Base-by-base conservation (phyloP, 2,888 invertebrate genomes). In the Chrysolina americana region DNA sequence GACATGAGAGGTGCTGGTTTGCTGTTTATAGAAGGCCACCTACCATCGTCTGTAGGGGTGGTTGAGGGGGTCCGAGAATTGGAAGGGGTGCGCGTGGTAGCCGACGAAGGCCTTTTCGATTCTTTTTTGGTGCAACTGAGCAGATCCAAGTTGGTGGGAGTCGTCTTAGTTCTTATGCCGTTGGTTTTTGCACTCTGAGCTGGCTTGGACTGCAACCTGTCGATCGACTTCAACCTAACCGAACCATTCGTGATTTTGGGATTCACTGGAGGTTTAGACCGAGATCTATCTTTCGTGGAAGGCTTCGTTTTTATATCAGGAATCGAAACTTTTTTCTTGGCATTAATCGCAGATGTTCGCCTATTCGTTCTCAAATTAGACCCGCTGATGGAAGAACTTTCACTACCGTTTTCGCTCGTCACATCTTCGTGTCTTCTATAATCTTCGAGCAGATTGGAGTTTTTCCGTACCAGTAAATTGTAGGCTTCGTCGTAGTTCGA, bases 351-450 rank as follows among this genome's bases (percentile, higher is more conserved):
- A 19, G 70, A 70, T 76, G 83, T 76, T 19, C 90, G 88, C 65
- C 90, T 90, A 15, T 90, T 84, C 73, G 84, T 84, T 1, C 87
- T 83, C 3, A 85, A 81, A 23, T 82, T 79, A 5, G 83, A 84
- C 10, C 90, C 90, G 4, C 93, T 91, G 47, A 94, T 87, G 0
- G 94, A 94, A 0, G 94, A 94, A 85, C 94, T 95, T 84, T 95
- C 95, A 80, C 95, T 95, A 65, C 95, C 95, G 78, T 92, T 92
- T 81, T 93, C 93, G 83, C 92, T 92, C 68, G 92, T 92, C 56
- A 90, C 89, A 78, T 90, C 91, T 1, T 89, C 89, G 68, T 85
- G 85, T 48, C 86, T 81, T 21, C 86, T 85, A 71, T 88, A 87
- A 79, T 88, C 87, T 77, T 87, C 87, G 13, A 88, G 80, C 53